A percentile compares a stretch with the other conserved stretches of the same genome.
Evolutionary conservation across 2,888 invertebrate genomes (phyloP).

Genomic region (Ptilodon capucinus): DNA sequence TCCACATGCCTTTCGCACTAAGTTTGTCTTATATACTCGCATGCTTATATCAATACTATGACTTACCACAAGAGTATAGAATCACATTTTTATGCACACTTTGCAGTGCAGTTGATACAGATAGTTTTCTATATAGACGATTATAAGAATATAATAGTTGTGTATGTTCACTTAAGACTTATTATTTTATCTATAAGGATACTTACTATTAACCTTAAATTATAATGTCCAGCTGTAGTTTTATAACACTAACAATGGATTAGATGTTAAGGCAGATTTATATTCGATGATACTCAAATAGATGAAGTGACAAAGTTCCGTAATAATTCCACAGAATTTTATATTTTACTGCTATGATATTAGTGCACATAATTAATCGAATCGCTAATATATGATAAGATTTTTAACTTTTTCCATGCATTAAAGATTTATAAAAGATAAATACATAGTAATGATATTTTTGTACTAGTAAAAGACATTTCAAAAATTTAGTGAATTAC

Average conservation of each 20-base stretch:
- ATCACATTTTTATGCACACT: slow-evolving; percentile 17
- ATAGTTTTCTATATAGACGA: slow-evolving; percentile 46
- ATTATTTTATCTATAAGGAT: slow-evolving; percentile 46
- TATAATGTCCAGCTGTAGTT: slow-evolving; percentile 52
- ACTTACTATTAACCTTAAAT: slow-evolving; percentile 43
- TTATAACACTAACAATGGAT: slow-evolving; percentile 38
- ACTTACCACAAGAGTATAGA: slow-evolving; percentile 26
- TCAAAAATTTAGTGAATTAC: slow-evolving; percentile 36
- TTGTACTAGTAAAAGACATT: slow-evolving; percentile 72
- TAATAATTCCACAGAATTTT: slow-evolving; percentile 15
- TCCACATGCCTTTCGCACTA: slow-evolving; percentile 66
- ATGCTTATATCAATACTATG: slow-evolving; percentile 49
- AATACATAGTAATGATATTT: slow-evolving; percentile 64
- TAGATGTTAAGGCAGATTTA: slow-evolving; percentile 36
- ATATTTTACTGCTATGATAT: slow-evolving; percentile 2
- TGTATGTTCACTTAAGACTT: slow-evolving; percentile 46
- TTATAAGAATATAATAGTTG: slow-evolving; percentile 40
- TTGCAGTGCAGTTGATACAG: slow-evolving; percentile 25
- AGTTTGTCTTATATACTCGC: slow-evolving; percentile 63
- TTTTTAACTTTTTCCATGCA: slow-evolving; percentile 27
- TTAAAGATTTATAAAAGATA: slow-evolving; percentile 21
- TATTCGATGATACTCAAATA: slow-evolving; percentile 40
- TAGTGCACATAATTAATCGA: slow-evolving; percentile 20
- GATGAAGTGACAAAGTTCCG: slow-evolving; percentile 29
- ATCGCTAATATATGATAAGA: slow-evolving; percentile 18